Percentiles rank a stretch among this genome's conserved stretches.
These are phyloP conservation scores for Dasysyrphus albostriatus DNA, from an alignment of 2,888 invertebrate genomes.

Conservation along the genomic window DNA sequence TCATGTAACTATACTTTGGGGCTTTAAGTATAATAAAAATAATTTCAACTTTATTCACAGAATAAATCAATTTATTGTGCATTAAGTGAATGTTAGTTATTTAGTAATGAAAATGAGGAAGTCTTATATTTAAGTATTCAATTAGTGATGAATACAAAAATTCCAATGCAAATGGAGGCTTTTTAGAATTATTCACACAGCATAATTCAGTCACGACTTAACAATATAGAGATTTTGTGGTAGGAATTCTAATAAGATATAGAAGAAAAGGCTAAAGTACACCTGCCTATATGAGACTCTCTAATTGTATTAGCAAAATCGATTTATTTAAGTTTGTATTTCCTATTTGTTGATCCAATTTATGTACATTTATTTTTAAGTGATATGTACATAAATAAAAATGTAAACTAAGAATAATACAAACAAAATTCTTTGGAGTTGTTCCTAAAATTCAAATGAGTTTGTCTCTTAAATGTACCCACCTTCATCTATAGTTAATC, in stretches of 20 bases:
- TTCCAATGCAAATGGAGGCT: background rate
- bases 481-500: no score
- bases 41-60: background rate
- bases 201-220: conserved; percentile 10
- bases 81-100: background rate
- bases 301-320: conserved; percentile 5
- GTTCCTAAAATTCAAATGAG: no score
- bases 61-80: no score
- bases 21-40: background rate
- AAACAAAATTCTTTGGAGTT: no score
- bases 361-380: background rate
- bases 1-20: background rate
- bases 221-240: background rate
- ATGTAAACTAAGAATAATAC: no score
- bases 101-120: background rate
- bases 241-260: background rate
- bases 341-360: conserved; percentile 18
- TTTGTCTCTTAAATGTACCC: no score
- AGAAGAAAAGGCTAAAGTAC: background rate
- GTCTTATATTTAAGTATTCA: background rate
- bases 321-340: background rate
- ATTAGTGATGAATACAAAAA: background rate
- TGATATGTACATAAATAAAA: background rate
- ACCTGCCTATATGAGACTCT: background rate
- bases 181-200: background rate